Evolutionary conservation across 2,113 vertebrate genomes (phyloP).

Genomic region (Cynopterus brachyotis): DNA sequence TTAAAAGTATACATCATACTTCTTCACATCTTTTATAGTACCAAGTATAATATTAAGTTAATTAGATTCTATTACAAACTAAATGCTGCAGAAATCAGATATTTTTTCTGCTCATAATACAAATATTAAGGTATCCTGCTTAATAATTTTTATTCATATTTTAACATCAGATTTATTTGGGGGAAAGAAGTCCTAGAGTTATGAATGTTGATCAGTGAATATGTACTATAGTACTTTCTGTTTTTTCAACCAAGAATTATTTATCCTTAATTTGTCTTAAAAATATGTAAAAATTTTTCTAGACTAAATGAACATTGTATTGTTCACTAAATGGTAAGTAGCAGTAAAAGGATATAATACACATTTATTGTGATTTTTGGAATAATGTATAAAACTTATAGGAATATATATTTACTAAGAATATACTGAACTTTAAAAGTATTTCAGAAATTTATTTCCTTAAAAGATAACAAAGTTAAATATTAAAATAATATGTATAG

Average conservation of each 20-base stretch:
- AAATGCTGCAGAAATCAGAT: not conserved
- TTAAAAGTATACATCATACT: not conserved
- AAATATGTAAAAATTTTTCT: not conserved
- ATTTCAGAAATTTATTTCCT: not conserved
- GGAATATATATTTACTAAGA: not conserved
- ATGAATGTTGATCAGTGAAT: not conserved
- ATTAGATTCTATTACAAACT: not conserved
- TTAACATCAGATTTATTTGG: not conserved
- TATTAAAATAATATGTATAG: not conserved
- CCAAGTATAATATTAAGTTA: not conserved
- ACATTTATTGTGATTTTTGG: not conserved
- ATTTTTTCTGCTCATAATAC: not conserved
- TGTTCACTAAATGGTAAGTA: not conserved
- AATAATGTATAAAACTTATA: not conserved
- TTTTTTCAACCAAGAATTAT: not conserved
- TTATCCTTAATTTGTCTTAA: not conserved
- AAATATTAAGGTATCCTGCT: not conserved
- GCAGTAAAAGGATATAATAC: not conserved
- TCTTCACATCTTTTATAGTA: not conserved
- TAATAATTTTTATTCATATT: not conserved
- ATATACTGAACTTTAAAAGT: not conserved
- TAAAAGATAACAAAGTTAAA: slow-evolving; percentile 10
- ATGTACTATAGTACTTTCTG: not conserved
- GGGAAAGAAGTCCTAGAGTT: not conserved
- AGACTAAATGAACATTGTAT: not conserved